Evolutionary conservation across 2,888 invertebrate genomes (phyloP), one percentile per base, ranked within the genome.

Genomic region (Ichneumoninae sp.): DNA sequence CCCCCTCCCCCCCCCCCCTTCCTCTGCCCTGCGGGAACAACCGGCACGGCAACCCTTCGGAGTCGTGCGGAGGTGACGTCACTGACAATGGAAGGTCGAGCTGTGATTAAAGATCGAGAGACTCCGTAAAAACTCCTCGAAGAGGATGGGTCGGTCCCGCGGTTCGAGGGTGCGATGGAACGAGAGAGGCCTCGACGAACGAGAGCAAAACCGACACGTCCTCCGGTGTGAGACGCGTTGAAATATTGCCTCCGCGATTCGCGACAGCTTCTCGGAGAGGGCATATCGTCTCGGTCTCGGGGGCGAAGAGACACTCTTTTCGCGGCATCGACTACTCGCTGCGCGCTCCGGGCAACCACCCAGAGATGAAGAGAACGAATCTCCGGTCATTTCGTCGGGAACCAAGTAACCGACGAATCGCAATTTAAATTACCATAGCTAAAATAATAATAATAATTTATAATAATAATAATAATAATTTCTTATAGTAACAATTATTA

Each of bases 51-150:
- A 89, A 90, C 91, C 91, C 91, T 91, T 89, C 89, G 87, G 87
- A 90, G 89, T 91, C 68, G 81, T 66, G 70, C 91, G 88, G 91
- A 93, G 93, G 93, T 93, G 93, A 93, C 92, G 93, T 93, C 92
- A 92, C 89, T 89, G 93, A 93, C 93, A 93, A 93, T 92, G 91
- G 92, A 91, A 93, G 93, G 93, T 93, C 93, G 93, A 93, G 93
- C 91, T 90, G 93, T 93, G 93, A 93, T 93, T 93, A 93, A 93
- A 93, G 93, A 93, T 93, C 93, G 92, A 91, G 92, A 91, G 92
- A 91, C 92, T 93, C 88, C 90, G 92, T 91, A 92, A 93, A 92
- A 92, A 92, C 91, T 92, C 89, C 90, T 92, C 91, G 86, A 92
- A 91, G 91, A 92, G 90, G 90, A 77, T 54, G 81, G 83, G 76